These are phyloP conservation scores for Macrobrachium rosenbergii DNA, from an alignment of 1,140 invertebrate species.

Conservation along the genomic window DNA sequence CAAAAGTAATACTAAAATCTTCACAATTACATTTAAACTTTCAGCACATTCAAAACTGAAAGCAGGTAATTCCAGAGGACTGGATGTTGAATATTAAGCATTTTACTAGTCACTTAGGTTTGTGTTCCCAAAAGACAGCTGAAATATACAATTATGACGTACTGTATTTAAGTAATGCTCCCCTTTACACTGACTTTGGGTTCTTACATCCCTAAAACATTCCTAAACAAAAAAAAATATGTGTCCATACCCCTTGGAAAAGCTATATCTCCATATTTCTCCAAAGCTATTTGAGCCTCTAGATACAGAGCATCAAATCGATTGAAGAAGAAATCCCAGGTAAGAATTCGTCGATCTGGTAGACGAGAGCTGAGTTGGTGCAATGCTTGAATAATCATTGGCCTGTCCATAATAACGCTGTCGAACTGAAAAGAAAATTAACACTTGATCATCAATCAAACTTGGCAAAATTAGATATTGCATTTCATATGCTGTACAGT, in stretches of 20 bases:
- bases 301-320: conserved; percentile 96
- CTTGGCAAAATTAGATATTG: too few species aligned
- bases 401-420: conserved; percentile 93
- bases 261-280: conserved; percentile 82
- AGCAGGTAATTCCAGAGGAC: too few species aligned
- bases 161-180: too few species aligned
- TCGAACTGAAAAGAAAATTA: conserved; percentile 93
- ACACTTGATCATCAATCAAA: neutral
- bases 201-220: neutral
- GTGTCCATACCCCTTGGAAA: conserved; percentile 45
- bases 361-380: conserved; percentile 95
- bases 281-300: conserved; percentile 92
- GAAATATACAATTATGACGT: too few species aligned
- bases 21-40: too few species aligned
- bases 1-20: too few species aligned
- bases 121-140: too few species aligned
- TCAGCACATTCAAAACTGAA: too few species aligned
- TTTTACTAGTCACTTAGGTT: too few species aligned
- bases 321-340: conserved; percentile 98
- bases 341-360: conserved; percentile 89
- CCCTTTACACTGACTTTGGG: too few species aligned
- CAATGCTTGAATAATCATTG: conserved; percentile 96
- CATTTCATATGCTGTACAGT: conserved; percentile 70
- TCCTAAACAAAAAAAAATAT: neutral
- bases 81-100: too few species aligned